Conservation (phyloP, 30 jellyfish, hydroid and myxozoan species). For the Clytia hemisphaerica region DNA sequence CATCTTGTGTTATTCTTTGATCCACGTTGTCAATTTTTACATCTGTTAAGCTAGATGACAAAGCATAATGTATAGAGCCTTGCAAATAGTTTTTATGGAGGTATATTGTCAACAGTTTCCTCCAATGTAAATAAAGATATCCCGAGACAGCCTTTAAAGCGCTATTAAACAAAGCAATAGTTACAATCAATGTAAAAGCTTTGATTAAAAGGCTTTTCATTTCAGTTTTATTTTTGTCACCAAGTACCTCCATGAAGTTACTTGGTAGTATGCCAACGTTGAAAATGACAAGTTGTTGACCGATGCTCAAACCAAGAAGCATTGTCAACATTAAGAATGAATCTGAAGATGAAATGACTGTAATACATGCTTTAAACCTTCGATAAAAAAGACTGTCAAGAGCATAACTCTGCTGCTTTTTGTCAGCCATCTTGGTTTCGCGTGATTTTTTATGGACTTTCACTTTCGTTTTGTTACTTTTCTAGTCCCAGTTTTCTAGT, state of each 20-base stretch:
- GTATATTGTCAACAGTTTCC: conserved; percentile 39
- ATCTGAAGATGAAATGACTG: conserved; percentile 13
- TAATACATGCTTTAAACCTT: conserved; percentile 11
- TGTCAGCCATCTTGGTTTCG: too few relatives aligned
- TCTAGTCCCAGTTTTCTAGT: too few relatives aligned
- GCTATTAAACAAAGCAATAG: conserved; percentile 61
- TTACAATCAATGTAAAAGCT: conserved; percentile 40
- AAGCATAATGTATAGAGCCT: conserved; percentile 34
- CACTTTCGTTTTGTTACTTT: too few relatives aligned
- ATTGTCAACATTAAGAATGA: conserved; percentile 48
- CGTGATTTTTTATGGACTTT: too few relatives aligned
- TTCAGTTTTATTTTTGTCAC: conserved; percentile 38
- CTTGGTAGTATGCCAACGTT: conserved; percentile 88
- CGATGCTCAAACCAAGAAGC: conserved; percentile 48
- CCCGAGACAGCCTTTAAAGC: conserved; percentile 69
- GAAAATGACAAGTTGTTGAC: conserved; percentile 67
- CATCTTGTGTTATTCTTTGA: conserved; percentile 89
- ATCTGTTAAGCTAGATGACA: conserved; percentile 33
- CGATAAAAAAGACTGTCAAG: too few relatives aligned
- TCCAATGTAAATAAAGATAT: conserved; percentile 59
- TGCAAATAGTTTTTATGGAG: conserved; percentile 55
- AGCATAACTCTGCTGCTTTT: too few relatives aligned
- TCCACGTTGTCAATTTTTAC: conserved; percentile 72
- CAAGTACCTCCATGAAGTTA: conserved; percentile 65
- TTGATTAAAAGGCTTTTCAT: conserved; percentile 49